Base-by-base conservation (phyloP, 2,113 vertebrate species). In the Halichoeres trimaculatus region DNA sequence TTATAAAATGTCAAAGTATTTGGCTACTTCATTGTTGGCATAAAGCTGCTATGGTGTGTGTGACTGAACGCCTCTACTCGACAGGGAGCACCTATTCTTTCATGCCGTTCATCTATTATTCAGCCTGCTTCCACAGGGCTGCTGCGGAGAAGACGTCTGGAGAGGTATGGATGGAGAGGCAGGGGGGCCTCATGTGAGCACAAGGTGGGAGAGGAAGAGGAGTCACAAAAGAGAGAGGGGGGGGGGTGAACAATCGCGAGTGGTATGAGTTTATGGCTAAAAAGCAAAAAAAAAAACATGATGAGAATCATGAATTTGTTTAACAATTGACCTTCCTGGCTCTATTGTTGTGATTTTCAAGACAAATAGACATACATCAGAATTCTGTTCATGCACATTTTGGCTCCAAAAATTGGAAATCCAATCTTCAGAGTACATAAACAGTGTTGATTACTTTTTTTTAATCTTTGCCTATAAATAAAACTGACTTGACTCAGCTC, bases 91-190 rank as follows among this genome's bases (percentile, higher is more conserved):
- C 65, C n/a, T 24, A 60, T 79, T 70, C 13, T 65, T 85, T 62
- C 2, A 51, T 77, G 77, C 60, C 50, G 65, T 73, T 86, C 67
- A 91, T 93, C 70, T 50, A 91, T 92, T 91, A 92, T 92, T 93
- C 55, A 92, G 67, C 48, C 70, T 62, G 41, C 82, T 87, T 89
- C 59, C 67, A 76, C 43, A 52, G 54, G 12, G 36, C 60, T 62
- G 65, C 62, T 30, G 61, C 69, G 53, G 78, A 87, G 57, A 70
- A 80, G 85, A 64, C 22, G 52, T 81, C 62, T 58, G 38, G 50
- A 55, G 64, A 70, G 22, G 60, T 74, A 22, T 7, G 0, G 55
- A 63, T 80, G 24, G 74, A 79, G 6, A 47, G 23, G 11, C 14
- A 24, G 48, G 23, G 17, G 61, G 69, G 63, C 56, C 56, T 77